Evolutionary conservation across 2,888 invertebrate genomes (phyloP).

Genomic region (Apoda limacodes): DNA sequence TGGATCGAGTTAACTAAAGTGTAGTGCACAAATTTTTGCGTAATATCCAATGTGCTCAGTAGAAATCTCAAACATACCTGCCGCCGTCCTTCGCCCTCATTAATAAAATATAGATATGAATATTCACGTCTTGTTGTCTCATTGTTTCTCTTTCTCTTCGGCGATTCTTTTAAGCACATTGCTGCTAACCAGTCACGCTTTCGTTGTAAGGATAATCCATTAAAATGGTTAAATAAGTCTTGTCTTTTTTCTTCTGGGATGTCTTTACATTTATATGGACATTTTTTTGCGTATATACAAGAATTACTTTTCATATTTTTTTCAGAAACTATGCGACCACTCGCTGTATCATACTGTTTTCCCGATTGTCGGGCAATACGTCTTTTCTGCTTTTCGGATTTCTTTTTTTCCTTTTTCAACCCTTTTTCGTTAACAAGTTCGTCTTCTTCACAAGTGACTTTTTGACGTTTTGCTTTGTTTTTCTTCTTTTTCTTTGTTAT

Average conservation of each 20-base stretch:
- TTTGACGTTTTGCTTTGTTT: not conserved
- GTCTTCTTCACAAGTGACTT: not conserved
- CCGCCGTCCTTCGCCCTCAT: slow-evolving; percentile 1
- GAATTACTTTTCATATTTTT: not conserved
- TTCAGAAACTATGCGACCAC: not conserved
- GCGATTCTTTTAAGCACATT: not conserved
- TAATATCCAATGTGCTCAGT: not conserved
- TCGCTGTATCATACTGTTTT: not conserved
- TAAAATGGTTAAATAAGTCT: not conserved
- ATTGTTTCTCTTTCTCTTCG: slow-evolving; percentile 1
- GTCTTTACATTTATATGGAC: not conserved
- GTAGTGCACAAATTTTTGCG: slow-evolving; percentile 1
- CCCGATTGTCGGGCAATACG: not conserved
- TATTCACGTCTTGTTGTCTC: not conserved
- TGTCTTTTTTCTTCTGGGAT: not conserved
- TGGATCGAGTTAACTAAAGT: slow-evolving; percentile 1
- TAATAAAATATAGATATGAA: not conserved
- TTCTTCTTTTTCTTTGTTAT: not conserved
- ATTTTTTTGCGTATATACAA: not conserved
- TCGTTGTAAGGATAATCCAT: not conserved
- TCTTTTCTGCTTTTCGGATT: not conserved
- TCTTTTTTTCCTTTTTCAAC: not conserved
- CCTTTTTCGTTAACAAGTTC: not conserved
- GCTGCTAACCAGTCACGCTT: slow-evolving; percentile 1
- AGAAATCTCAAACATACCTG: slow-evolving; percentile 1